Evolutionary conservation across 2,888 invertebrate species (phyloP), one percentile per base, ranked within the genome.

Genomic region (Muschampia plurimacula): DNA sequence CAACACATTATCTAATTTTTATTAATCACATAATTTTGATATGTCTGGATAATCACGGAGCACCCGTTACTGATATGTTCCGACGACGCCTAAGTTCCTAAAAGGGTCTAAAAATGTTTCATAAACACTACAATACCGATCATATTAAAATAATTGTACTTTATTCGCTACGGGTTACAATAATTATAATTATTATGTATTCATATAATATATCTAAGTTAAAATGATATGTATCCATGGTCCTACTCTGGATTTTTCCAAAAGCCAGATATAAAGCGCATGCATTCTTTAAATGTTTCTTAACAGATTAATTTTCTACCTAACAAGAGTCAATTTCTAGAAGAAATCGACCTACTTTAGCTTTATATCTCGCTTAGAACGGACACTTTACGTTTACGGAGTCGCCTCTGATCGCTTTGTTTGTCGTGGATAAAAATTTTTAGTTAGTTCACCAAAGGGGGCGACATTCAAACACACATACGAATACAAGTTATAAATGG

Each of bases 211-310:
- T 83, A 88, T 77, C 87, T 89, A 91, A 83, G 78, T 85, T 88
- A 89, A 81, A 88, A 87, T 89, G 91, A 92, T 92, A 93, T 92
- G 91, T 91, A 84, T 89, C 86, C 86, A 85, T 93, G 91, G 91
- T 92, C 93, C 92, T 92, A 90, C 88, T 89, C 89, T 90, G 94
- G 93, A 90, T 89, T 88, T 86, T 86, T 85, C 88, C 88, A 90
- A 89, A 92, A 93, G 92, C 93, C 90, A 93, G 92, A 93, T 91
- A 93, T 93, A 93, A 93, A 94, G 94, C 93, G 93, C 86, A 89
- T 91, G 87, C 92, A 92, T 93, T 93, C 93, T 92, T 90, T 90
- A 84, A 87, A 87, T 86, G 86, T 87, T 88, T 89, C 86, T 87
- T 88, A 86, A 82, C 81, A 82, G 83, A 84, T 86, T 84, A 84